These are phyloP conservation scores for Cephalopachus bancanus DNA, from an alignment of 2,797 vertebrate species.

Conservation along the genomic window DNA sequence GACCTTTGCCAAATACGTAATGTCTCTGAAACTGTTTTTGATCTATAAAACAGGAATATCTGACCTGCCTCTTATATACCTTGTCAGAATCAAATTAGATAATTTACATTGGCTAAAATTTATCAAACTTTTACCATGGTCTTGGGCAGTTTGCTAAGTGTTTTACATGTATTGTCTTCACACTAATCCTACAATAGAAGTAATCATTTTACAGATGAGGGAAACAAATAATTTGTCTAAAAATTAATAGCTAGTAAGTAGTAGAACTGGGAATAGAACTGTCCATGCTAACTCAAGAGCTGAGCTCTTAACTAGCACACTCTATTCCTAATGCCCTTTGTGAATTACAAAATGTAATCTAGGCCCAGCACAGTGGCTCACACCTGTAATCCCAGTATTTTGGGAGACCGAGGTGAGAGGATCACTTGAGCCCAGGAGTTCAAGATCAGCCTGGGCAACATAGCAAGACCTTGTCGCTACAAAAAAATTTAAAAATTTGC, in stretches of 20 bases:
- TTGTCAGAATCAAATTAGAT: constrained; percentile 47
- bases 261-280: constrained; percentile 17
- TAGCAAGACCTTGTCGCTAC: no score
- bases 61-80: not conserved
- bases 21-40: constrained; percentile 26
- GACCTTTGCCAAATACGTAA: constrained; percentile 7
- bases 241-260: constrained; percentile 3
- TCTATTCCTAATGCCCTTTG: constrained; percentile 16
- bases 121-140: constrained; percentile 14
- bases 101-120: constrained; percentile 41
- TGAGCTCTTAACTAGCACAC: not conserved
- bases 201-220: constrained; percentile 44
- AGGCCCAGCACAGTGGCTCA: no score
- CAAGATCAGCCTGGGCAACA: no score
- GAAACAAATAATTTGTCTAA: constrained; percentile 23
- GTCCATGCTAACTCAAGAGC: not conserved
- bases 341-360: not conserved
- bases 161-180: constrained; percentile 27
- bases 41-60: constrained; percentile 11
- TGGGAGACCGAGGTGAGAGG: no score
- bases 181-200: not conserved
- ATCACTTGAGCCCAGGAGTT: no score
- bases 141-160: not conserved
- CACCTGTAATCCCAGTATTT: no score
- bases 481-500: no score